These are phyloP conservation scores for Crematogaster levior DNA, from an alignment of 2,888 invertebrate genomes.

Conservation along the genomic window DNA sequence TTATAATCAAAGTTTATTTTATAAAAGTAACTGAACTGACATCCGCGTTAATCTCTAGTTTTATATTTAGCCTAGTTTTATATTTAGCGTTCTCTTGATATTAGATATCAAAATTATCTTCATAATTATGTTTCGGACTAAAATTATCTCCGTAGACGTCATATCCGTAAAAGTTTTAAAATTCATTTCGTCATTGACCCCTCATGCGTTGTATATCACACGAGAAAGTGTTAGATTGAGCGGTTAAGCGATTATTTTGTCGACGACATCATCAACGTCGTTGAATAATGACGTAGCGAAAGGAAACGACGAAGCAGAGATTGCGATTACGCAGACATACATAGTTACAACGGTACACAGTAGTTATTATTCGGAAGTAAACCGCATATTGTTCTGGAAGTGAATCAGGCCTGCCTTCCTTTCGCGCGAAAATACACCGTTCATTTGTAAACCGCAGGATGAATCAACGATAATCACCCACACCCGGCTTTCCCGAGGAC, in stretches of 20 bases:
- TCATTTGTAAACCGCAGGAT: constrained; percentile 54
- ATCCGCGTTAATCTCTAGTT: constrained; percentile 7
- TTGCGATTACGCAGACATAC: constrained; percentile 15
- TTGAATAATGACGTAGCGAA: constrained; percentile 53
- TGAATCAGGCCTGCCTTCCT: constrained; percentile 64
- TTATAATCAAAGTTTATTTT: background rate
- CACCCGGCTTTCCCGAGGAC: constrained; percentile 60
- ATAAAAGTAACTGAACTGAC: background rate
- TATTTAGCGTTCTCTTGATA: background rate
- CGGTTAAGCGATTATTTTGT: constrained; percentile 21
- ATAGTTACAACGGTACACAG: background rate
- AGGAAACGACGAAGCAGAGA: constrained; percentile 31
- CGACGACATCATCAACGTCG: constrained; percentile 39
- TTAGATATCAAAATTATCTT: constrained; percentile 19
- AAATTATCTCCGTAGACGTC: constrained; percentile 7
- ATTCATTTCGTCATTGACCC: constrained; percentile 33
- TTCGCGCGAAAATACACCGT: constrained; percentile 53
- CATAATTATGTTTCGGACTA: background rate
- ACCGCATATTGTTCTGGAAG: constrained; percentile 51
- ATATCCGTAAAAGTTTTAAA: constrained; percentile 12
- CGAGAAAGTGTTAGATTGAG: constrained; percentile 15
- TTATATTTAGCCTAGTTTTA: too few relatives aligned
- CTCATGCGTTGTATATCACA: background rate
- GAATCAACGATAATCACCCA: constrained; percentile 70
- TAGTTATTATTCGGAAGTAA: constrained; percentile 42